Percentiles rank a stretch among this genome's conserved stretches.
phyloP scores from a whole-genome alignment of 2,888 invertebrate genomes.

The Phalera bucephala region DNA sequence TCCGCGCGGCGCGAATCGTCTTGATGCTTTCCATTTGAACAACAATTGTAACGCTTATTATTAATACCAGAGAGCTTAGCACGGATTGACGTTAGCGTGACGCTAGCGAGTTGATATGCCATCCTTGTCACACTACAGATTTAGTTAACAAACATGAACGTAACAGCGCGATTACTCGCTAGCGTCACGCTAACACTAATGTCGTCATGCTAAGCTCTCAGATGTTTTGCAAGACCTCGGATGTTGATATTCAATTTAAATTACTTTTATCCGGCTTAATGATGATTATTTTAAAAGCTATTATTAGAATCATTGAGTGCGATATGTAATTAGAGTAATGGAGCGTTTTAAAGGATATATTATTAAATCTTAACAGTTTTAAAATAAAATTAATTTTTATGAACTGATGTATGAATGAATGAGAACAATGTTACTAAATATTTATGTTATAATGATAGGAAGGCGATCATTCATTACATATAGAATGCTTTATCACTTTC shows the following conservation, averaged over 20 bases:
- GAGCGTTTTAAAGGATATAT: slow-evolving; percentile 5
- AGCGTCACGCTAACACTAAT: too few relatives aligned
- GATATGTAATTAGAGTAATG: slow-evolving; percentile 29
- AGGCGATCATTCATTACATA: too few relatives aligned
- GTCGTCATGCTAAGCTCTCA: too few relatives aligned
- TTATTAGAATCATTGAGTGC: slow-evolving; percentile 14
- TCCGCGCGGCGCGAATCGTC: slow-evolving; percentile 47
- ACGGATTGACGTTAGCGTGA: too few relatives aligned
- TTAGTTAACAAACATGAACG: too few relatives aligned
- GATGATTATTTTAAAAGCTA: slow-evolving; percentile 10
- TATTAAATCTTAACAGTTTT: not conserved
- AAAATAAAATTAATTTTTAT: not conserved
- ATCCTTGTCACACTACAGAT: too few relatives aligned
- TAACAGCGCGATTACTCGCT: too few relatives aligned
- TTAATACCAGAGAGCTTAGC: too few relatives aligned
- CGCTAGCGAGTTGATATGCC: too few relatives aligned
- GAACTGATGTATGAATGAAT: too few relatives aligned
- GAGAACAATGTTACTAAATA: not conserved
- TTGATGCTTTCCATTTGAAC: slow-evolving; percentile 64
- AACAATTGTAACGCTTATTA: slow-evolving; percentile 24
- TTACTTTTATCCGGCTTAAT: slow-evolving; percentile 13
- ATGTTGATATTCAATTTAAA: slow-evolving; percentile 12
- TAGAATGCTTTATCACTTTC: too few relatives aligned
- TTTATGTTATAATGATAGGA: too few relatives aligned
- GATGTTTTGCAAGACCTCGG: slow-evolving; percentile 8